Evolutionary conservation across 2,888 invertebrate genomes (phyloP), one percentile per base, ranked within the genome.

Genomic region (Frankliniella intonsa): DNA sequence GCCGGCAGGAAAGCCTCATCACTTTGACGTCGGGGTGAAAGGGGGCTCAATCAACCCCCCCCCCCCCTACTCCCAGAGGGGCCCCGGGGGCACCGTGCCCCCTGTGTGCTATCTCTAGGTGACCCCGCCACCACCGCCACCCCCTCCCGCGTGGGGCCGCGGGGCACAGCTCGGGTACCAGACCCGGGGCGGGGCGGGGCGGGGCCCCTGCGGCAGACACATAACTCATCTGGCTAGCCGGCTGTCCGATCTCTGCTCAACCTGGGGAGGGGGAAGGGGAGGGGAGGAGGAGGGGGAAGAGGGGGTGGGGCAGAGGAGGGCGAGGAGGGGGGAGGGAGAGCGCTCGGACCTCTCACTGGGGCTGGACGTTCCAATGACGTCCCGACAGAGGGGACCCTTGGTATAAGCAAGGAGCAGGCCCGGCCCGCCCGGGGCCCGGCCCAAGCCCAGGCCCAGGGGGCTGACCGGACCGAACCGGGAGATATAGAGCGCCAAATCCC

Each of bases 211-310:
- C n/a, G 69, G 69, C 69, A 69, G 69, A 69, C 69, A 69, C 69
- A 69, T 69, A 69, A 69, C 69, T 69, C 69, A 69, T 69, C 69
- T 69, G 69, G 69, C 22, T 22, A 8, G 69, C 38, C 69, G 22
- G 69, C 69, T 69, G 69, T n/a, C 69, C 69, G 69, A 22, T 19
- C 55, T 19, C 17, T 38, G 55, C 12, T 12, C 14, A 55, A 17
- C 14, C 55, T 12, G 55, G 55, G 3, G 55, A 2, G 3, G 55
- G 55, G 55, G 55, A 2, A 5, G 55, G 12, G 9, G 55, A 2
- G 55, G 55, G 55, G 5, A 8, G 14, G 55, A 8, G 55, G 55
- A 9, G 51, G 51, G 51, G 51, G 51, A 9, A 12, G 51, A 12
- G 51, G 51, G 51, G 51, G 51, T 12, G n/a, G 62, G 62, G 62